These are phyloP conservation scores for Campylorhamphus procurvoides DNA, from an alignment of 2,113 vertebrate species.

Conservation along the genomic window DNA sequence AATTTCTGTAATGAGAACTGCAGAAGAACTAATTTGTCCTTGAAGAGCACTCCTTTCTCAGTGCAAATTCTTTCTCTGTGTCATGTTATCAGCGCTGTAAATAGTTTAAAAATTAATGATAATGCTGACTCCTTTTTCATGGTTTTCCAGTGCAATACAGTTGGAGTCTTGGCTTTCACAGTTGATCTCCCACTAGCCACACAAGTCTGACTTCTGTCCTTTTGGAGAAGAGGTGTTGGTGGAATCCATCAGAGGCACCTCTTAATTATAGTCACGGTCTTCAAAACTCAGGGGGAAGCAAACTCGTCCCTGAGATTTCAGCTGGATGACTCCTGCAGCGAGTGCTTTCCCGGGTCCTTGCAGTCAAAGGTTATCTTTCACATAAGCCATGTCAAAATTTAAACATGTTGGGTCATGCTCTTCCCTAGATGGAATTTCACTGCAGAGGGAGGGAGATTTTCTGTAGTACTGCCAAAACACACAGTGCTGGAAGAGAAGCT, in stretches of 20 bases:
- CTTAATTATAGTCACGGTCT: slow-evolving; percentile 40
- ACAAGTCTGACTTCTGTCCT: slow-evolving; percentile 17
- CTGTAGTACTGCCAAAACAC: neutral
- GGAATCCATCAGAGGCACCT: slow-evolving; percentile 57
- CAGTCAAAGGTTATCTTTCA: slow-evolving; percentile 54
- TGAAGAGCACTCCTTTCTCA: neutral
- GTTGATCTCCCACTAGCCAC: neutral
- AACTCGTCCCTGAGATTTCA: neutral
- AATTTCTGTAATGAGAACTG: neutral
- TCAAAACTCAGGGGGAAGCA: slow-evolving; percentile 27
- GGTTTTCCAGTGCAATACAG: neutral
- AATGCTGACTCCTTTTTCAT: neutral
- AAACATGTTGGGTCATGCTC: neutral
- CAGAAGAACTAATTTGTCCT: neutral
- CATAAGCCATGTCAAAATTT: neutral
- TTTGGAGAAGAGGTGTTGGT: slow-evolving; percentile 28
- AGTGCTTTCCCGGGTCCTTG: neutral
- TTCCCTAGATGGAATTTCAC: neutral
- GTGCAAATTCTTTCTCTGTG: neutral
- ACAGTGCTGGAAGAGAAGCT: neutral
- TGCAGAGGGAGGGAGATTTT: neutral
- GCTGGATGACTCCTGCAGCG: neutral
- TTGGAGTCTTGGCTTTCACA: neutral
- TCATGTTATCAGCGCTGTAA: neutral
- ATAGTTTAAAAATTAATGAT: neutral